Conservation (phyloP, 2,888 invertebrate species). For the Abrostola triplasia region DNA sequence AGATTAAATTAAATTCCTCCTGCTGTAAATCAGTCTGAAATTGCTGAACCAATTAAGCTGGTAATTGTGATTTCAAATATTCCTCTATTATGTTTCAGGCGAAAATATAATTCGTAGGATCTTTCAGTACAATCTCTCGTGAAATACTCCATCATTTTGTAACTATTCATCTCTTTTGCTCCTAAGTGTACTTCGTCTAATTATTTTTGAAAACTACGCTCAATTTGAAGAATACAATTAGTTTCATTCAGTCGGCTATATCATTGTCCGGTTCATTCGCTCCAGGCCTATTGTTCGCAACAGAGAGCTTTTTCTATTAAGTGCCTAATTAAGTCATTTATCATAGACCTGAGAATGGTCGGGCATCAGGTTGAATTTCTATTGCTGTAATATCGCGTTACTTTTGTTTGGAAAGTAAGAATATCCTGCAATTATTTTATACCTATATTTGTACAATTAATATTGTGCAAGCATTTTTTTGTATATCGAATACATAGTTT, state of each 20-base stretch:
- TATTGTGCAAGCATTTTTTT: no score
- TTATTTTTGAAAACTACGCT: conserved; percentile 44
- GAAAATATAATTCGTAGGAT: conserved; percentile 5
- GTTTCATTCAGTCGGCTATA: conserved; percentile 25
- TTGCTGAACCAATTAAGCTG: conserved; percentile 17
- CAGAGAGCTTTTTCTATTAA: conserved; percentile 67
- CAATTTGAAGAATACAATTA: conserved; percentile 36
- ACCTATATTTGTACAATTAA: no score
- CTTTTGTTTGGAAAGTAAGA: no score
- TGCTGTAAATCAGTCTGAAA: conserved; percentile 20
- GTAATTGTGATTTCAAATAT: conserved; percentile 16
- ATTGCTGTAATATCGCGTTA: background rate
- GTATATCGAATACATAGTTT: background rate
- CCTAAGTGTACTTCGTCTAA: conserved; percentile 33
- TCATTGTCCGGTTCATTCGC: conserved; percentile 33
- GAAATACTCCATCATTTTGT: conserved; percentile 14
- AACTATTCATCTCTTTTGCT: conserved; percentile 58
- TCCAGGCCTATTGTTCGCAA: conserved; percentile 55
- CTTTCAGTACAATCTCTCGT: conserved; percentile 6
- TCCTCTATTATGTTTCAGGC: background rate
- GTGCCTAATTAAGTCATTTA: conserved; percentile 67
- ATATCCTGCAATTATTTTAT: no score
- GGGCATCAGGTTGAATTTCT: conserved; percentile 4
- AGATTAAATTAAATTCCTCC: background rate
- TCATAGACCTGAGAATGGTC: conserved; percentile 16